Conservation (phyloP, 2,113 vertebrate species). For the Anhinga rufa region DNA sequence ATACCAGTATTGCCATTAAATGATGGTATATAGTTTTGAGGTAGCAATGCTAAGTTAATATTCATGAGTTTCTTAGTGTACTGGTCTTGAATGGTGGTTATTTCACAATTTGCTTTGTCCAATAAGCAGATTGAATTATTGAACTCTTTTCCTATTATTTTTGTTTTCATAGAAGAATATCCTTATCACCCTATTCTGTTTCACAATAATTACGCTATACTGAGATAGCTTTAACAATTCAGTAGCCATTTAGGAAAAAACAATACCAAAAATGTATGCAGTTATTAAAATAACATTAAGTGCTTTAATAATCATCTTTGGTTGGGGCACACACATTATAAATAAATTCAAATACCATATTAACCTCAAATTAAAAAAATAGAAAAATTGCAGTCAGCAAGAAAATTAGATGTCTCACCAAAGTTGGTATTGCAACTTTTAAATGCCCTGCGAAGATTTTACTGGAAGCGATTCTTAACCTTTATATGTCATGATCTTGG, state of each 20-base stretch:
- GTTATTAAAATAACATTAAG: slow-evolving; percentile 18
- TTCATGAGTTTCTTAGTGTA: not conserved
- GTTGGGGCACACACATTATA: not conserved
- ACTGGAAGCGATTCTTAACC: slow-evolving; percentile 69
- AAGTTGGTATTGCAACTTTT: slow-evolving; percentile 15
- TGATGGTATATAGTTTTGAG: not conserved
- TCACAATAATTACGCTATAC: not conserved
- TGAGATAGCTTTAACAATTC: not conserved
- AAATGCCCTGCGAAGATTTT: slow-evolving; percentile 57
- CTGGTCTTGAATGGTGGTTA: not conserved
- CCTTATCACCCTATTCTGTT: not conserved
- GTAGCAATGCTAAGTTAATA: not conserved
- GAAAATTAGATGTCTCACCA: slow-evolving; percentile 29
- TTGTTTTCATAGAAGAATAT: not conserved
- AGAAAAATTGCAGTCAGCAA: slow-evolving; percentile 38
- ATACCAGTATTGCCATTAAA: not conserved
- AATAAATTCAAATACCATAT: slow-evolving; percentile 11
- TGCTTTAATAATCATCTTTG: not conserved
- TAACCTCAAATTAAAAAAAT: slow-evolving; percentile 27
- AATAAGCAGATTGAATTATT: not conserved
- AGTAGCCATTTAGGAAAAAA: not conserved
- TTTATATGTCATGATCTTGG: slow-evolving; percentile 40
- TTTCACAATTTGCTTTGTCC: not conserved
- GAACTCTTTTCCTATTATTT: not conserved
- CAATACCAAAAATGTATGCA: not conserved